phyloP scores from a whole-genome alignment of 2,113 vertebrate genomes.

The Rutilus rutilus region DNA sequence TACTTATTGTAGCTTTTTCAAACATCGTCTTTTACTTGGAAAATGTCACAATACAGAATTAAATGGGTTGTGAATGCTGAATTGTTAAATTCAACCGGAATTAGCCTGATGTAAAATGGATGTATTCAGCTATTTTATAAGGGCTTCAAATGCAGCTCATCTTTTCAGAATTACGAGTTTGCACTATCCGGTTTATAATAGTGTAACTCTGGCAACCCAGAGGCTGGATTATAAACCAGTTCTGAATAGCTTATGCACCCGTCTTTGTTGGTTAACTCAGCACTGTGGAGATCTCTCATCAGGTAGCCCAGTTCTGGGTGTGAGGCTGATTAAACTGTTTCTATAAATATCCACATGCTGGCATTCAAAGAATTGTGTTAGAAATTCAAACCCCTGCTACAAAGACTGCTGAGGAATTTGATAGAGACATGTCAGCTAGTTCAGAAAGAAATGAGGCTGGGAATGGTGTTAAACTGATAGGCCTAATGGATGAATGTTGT shows the following conservation, averaged over 20 bases:
- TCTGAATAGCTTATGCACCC: slow-evolving; percentile 11
- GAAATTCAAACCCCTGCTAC: slow-evolving; percentile 35
- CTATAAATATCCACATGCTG: slow-evolving; percentile 49
- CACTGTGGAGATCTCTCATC: slow-evolving; percentile 22
- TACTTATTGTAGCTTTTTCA: background rate
- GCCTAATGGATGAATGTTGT: background rate
- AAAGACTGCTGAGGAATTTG: slow-evolving; percentile 27
- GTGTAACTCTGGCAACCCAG: background rate
- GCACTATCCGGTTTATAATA: background rate
- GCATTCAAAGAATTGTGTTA: slow-evolving; percentile 43
- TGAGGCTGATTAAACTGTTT: slow-evolving; percentile 41
- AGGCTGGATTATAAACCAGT: background rate
- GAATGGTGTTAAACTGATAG: background rate
- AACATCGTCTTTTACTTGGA: background rate
- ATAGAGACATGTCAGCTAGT: slow-evolving; percentile 26
- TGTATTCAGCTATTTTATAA: background rate
- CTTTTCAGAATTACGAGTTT: background rate
- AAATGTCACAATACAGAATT: background rate
- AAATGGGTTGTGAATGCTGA: background rate
- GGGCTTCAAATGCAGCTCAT: slow-evolving; percentile 10
- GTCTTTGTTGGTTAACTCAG: slow-evolving; percentile 28
- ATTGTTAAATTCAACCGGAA: background rate
- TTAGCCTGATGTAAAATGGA: background rate
- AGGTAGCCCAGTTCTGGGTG: slow-evolving; percentile 41
- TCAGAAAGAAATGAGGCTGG: background rate